Evolutionary conservation across 2,113 vertebrate genomes (phyloP).

Genomic region (Tamias sibiricus): DNA sequence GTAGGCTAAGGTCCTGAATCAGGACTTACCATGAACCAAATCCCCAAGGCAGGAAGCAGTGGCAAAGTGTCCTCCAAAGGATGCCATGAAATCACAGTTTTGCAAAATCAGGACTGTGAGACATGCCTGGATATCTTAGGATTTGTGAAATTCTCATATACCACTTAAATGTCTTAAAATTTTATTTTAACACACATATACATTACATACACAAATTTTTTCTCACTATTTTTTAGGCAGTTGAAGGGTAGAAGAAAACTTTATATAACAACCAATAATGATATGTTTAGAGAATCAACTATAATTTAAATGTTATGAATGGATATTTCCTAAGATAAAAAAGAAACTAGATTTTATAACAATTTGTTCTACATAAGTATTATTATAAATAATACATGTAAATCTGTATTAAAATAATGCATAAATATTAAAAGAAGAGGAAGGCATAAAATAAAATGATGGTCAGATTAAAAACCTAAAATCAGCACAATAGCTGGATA

Average conservation of each 20-base stretch:
- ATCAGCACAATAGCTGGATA: neutral
- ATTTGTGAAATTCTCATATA: neutral
- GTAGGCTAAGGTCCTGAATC: rapidly evolving
- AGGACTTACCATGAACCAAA: too few relatives aligned
- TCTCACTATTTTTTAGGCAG: neutral
- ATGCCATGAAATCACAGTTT: neutral
- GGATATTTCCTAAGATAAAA: neutral
- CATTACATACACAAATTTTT: neutral
- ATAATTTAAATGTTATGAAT: neutral
- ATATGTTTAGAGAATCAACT: neutral
- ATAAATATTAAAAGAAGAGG: neutral
- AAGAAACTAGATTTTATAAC: neutral
- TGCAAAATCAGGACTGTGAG: neutral
- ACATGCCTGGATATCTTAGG: neutral
- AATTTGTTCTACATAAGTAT: neutral
- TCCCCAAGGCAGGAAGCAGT: neutral
- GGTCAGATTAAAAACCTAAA: neutral
- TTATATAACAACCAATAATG: neutral
- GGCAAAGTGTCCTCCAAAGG: rapidly evolving
- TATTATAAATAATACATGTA: neutral
- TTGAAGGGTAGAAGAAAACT: neutral
- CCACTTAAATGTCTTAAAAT: neutral
- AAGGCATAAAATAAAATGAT: neutral
- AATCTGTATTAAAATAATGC: neutral
- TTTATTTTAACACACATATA: neutral